Conservation (phyloP, 2,888 invertebrate species). For the Tribolium freemani region DNA sequence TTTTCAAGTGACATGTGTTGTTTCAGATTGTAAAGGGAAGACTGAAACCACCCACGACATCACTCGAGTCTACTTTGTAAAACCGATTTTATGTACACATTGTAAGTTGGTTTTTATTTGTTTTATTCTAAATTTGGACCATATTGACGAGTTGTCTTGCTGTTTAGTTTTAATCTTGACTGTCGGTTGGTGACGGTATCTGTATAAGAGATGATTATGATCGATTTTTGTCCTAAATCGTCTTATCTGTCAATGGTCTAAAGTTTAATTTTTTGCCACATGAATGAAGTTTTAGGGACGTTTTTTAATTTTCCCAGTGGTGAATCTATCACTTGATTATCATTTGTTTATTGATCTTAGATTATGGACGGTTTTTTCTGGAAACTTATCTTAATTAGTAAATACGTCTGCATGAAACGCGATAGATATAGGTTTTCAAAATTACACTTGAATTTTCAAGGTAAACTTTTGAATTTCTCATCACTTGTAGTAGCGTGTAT, state of each 20-base stretch:
- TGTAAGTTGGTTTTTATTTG: slow-evolving; percentile 68
- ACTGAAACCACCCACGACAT: slow-evolving; percentile 64
- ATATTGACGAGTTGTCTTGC: slow-evolving; percentile 7
- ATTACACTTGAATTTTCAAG: slow-evolving; percentile 47
- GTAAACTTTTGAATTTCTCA: slow-evolving; percentile 47
- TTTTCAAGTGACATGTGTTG: slow-evolving; percentile 12
- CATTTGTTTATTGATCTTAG: not conserved
- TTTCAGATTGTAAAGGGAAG: slow-evolving; percentile 53
- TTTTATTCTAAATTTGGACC: slow-evolving; percentile 21
- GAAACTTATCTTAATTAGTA: not conserved
- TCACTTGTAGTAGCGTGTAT: slow-evolving; percentile 42
- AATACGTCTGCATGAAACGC: not conserved
- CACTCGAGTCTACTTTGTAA: slow-evolving; percentile 70
- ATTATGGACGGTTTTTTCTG: not conserved
- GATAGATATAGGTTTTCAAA: slow-evolving; percentile 36
- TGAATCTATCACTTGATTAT: not conserved
- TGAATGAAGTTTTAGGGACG: not conserved
- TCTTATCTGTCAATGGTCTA: slow-evolving; percentile 23
- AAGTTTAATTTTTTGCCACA: not conserved
- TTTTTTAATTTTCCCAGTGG: not conserved
- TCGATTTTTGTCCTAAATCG: slow-evolving; percentile 29
- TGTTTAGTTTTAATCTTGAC: slow-evolving; percentile 5
- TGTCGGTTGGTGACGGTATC: slow-evolving; percentile 8
- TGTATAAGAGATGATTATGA: slow-evolving; percentile 20
- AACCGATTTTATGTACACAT: slow-evolving; percentile 71